These are phyloP conservation scores for Onychostoma macrolepis DNA, from an alignment of 2,113 vertebrate genomes.

Conservation along the genomic window DNA sequence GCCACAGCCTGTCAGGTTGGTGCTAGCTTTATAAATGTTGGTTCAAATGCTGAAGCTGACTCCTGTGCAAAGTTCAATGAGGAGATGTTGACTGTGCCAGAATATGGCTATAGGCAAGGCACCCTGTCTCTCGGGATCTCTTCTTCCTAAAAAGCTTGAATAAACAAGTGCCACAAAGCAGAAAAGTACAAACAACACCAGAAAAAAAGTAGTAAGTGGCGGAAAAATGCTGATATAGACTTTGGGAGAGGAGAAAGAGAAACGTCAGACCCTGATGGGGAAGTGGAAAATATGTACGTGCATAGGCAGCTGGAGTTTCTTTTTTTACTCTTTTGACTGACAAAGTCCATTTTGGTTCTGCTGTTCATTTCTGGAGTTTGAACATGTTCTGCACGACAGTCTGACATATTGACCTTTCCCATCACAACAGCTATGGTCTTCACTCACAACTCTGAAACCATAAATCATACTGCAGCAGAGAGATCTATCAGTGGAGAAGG, in stretches of 20 bases:
- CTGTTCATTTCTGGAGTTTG: constrained; percentile 12
- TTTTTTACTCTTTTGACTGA: constrained; percentile 13
- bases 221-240: not conserved
- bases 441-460: constrained; percentile 2
- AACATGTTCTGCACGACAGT: constrained; percentile 26
- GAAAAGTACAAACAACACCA: not conserved
- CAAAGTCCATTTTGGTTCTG: constrained; percentile 27
- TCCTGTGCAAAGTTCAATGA: constrained; percentile 15
- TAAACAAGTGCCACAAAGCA: constrained; percentile 18
- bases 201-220: not conserved
- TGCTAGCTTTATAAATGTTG: constrained; percentile 8
- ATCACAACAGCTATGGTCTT: constrained; percentile 29
- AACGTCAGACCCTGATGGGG: not conserved
- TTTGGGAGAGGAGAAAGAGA: constrained; percentile 7
- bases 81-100: not conserved
- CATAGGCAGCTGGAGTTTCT: not conserved
- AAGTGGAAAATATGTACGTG: not conserved
- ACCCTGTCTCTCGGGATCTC: constrained; percentile 16
- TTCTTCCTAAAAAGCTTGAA: constrained; percentile 3
- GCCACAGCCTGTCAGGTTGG: constrained; percentile 23
- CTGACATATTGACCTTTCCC: constrained; percentile 44
- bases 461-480: constrained; percentile 10
- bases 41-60: constrained; percentile 3
- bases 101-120: constrained; percentile 32
- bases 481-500: not conserved